Evolutionary conservation across 37 sponge, comb jelly and placozoan species (phyloP), one percentile per base, ranked within the genome.

Genomic region (Hormiphora californensis): DNA sequence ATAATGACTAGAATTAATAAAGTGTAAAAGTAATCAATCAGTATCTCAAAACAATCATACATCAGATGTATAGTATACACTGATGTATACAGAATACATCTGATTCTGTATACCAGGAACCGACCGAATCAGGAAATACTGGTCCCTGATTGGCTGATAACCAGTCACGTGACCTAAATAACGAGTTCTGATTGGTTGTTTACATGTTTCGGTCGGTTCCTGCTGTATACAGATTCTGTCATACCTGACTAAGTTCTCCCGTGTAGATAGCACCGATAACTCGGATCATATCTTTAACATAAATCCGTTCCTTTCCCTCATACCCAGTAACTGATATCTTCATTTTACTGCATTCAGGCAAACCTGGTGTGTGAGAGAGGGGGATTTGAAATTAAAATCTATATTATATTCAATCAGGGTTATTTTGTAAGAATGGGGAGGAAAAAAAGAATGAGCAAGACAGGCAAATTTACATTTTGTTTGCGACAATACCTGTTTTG

Each of bases 241-340:
- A n/a, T 9, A 73, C 81, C 63, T 88, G 85, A 85, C 89, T 86
- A 11, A 96, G 91, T 53, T 89, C 88, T 0, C 92, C 90, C 0
- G 96, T 96, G 88, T 91, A 93, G n/a, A 87, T 49, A 41, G 93
- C 89, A 21, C 96, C 96, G 67, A 88, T 68, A 37, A 91, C 37
- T n/a, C 87, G 86, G 37, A 92, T 90, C 90, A 93, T 92, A 54
- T 93, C 92, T 55, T 91, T 92, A 39, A 96, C 89, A 28, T 91
- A 62, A 31, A 90, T 90, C 51, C 96, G 63, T 54, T 96, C 92
- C 28, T 11, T 63, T 0, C 90, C 96, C 54, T 55, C 88, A 88
- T 91, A 96, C 63, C 93, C 93, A 32, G 91, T 93, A 32, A 92
- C 88, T 57, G 93, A 81, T 54, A 93, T 89, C 62, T 59, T 57